Evolutionary conservation across 2,113 vertebrate species (phyloP), one percentile per base, ranked within the genome.

Genomic region (Polyodon spathula): DNA sequence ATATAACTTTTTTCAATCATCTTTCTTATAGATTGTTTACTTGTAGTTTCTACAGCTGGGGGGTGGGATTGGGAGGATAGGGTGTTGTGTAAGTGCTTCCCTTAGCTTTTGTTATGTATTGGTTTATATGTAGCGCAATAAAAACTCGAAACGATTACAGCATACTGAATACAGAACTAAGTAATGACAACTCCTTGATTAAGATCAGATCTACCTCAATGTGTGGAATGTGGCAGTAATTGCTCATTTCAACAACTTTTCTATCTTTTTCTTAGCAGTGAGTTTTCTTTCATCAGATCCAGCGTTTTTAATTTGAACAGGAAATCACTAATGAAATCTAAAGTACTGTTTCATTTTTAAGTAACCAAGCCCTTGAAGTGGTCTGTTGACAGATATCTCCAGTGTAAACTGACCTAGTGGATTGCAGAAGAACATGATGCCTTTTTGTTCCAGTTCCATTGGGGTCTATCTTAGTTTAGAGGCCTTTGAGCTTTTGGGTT

Each of bases 291-390:
- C 8, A 6, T 54, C 53, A 15, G 5, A 9, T 57, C 41, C 56
- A 6, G 38, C 27, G 14, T 50, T 10, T 40, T 54, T 42, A 1
- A 27, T 41, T 54, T 42, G 1, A 41, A n/a, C 15, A 57, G 37
- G 54, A 57, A 57, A 48, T 56, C 54, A 40, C 42, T 48, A 7
- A 57, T n/a, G 15, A 56, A 17, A 52, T 50, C 9, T 51, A 37
- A 58, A 6, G 27, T 27, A 27, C 27, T 2, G 27, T 27, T 27
- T 27, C 60, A 54, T 37, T 27, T 27, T 27, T 42, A 44, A 43
- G 40, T 10, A 41, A 40, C n/a, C 53, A 16, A 8, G 40, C 37
- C 39, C 6, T 14, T 27, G 27, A 27, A 27, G 27, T 1, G 27
- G 27, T 3, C 27, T 27, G 27, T 27, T 27, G 27, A 27, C 27